phyloP scores from a whole-genome alignment of 2,797 vertebrate genomes.

The Potorous gilbertii region DNA sequence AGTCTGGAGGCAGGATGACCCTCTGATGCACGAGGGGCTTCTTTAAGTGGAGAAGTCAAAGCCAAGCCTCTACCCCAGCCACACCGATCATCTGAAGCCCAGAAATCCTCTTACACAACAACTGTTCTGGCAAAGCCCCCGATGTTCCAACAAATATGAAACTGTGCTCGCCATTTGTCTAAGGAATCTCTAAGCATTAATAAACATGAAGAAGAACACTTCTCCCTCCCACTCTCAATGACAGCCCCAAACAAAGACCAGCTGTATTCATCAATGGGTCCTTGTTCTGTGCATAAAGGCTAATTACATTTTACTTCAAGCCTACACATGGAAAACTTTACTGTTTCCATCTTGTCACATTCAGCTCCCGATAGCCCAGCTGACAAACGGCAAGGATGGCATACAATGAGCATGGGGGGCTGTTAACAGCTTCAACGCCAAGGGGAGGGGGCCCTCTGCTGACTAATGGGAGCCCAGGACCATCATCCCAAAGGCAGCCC shows the following conservation, averaged over 20 bases:
- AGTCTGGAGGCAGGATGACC: conserved; percentile 64
- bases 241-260: conserved; percentile 89
- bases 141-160: conserved; percentile 87
- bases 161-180: conserved; percentile 89
- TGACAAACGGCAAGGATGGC: conserved; percentile 78
- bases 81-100: conserved; percentile 81
- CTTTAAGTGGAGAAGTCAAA: conserved; percentile 80
- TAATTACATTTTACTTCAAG: conserved; percentile 92
- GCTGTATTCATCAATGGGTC: conserved; percentile 93
- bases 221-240: conserved; percentile 89
- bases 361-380: conserved; percentile 83
- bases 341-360: conserved; percentile 83
- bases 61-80: conserved; percentile 84
- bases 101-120: conserved; percentile 86
- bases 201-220: conserved; percentile 91
- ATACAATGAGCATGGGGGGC: conserved; percentile 65
- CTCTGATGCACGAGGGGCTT: conserved; percentile 65
- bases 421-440: conserved; percentile 75
- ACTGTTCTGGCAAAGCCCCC: conserved; percentile 86
- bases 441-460: not conserved
- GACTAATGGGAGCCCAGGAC: not conserved
- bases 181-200: conserved; percentile 88
- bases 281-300: conserved; percentile 92
- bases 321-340: conserved; percentile 91
- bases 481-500: not conserved